phyloP scores from a whole-genome alignment of 2,113 vertebrate species.

The Oryzias celebensis region DNA sequence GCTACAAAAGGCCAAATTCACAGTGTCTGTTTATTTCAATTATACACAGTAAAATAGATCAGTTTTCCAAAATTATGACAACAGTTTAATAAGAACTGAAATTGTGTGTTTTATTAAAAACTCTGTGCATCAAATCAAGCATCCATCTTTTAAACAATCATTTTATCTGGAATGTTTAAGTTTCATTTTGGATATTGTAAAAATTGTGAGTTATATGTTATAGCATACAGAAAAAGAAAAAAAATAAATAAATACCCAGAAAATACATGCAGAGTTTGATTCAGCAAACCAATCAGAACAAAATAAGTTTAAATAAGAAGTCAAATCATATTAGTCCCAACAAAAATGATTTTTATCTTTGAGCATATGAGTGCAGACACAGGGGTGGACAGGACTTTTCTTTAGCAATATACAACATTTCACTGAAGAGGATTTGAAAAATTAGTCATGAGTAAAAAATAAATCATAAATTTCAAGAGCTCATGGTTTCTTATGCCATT shows the following conservation, averaged over 20 bases:
- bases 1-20: neutral
- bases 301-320: slow-evolving; percentile 29
- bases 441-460: slow-evolving; percentile 3
- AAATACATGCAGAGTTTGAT: slow-evolving; percentile 55
- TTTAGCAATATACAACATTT: slow-evolving; percentile 4
- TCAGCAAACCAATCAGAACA: slow-evolving; percentile 23
- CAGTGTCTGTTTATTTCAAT: neutral
- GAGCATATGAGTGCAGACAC: slow-evolving; percentile 38
- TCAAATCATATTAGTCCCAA: slow-evolving; percentile 23
- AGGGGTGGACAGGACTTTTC: slow-evolving; percentile 36
- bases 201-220: slow-evolving; percentile 23
- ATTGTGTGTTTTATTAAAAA: slow-evolving; percentile 66
- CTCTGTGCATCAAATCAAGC: slow-evolving; percentile 55
- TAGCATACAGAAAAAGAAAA: slow-evolving; percentile 3
- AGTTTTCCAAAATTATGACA: slow-evolving; percentile 15
- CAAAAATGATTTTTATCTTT: slow-evolving; percentile 14
- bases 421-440: neutral
- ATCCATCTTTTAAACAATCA: slow-evolving; percentile 61
- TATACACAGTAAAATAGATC: neutral
- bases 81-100: slow-evolving; percentile 34
- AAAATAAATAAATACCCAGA: slow-evolving; percentile 6
- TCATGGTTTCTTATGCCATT: neutral
- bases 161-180: slow-evolving; percentile 61
- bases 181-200: slow-evolving; percentile 29
- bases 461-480: neutral